Evolutionary conservation across 2,797 vertebrate species (phyloP), one percentile per base, ranked within the genome.

Genomic region (Melanitta fusca): DNA sequence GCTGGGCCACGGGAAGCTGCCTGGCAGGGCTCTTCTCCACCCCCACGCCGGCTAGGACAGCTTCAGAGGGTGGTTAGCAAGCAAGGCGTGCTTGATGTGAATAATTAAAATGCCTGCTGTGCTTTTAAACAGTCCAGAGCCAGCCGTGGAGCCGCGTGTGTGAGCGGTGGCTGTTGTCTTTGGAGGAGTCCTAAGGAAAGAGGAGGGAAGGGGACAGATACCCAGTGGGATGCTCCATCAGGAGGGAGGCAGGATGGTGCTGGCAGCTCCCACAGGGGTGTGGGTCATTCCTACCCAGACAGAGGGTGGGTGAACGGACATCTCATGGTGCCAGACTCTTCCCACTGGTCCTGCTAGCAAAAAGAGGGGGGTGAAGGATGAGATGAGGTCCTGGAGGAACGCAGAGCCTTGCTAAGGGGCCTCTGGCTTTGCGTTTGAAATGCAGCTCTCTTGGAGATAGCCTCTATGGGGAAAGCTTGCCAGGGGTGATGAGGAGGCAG

Each of bases 41-140:
- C 79, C 72, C 74, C 1, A 3, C 2, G 11, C 74, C 39, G 66
- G 72, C 69, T 72, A 0, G 61, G 79, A 72, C 94, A 91, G 88
- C 90, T 92, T 85, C 86, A 22, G 82, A 78, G 88, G 53, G 75
- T 92, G 11, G 25, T 92, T 95, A 94, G 85, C 89, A 73, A 91
- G 89, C 92, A 8, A 58, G 60, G 24, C 13, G 5, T 0, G 5
- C 72, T 96, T 78, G 84, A 89, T 1, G 92, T 94, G 94, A 95
- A 96, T 95, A 96, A 97, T 97, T 97, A 94, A 96, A 97, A 96
- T 79, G 93, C 96, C 94, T 92, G 90, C 96, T 96, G 96, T 91
- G 92, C 86, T 95, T 93, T 96, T 88, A 89, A 94, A 95, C 75
- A 91, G 94, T 94, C 92, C 94, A 87, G 94, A 96, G 88, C 49